Evolutionary conservation across 2,888 invertebrate genomes (phyloP).

Genomic region (Coronaproctus castanopsis): DNA sequence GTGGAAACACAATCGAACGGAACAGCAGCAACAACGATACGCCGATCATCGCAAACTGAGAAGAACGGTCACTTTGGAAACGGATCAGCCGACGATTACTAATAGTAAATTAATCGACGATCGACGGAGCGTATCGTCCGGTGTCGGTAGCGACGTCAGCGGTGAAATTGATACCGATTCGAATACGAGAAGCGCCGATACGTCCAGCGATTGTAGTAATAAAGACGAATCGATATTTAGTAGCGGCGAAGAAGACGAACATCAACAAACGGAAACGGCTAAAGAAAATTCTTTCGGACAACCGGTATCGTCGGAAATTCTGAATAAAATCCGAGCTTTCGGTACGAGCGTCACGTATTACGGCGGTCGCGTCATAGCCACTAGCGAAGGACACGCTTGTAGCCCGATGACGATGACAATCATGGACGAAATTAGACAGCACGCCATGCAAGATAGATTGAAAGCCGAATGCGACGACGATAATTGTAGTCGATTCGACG

Average conservation of each 20-base stretch:
- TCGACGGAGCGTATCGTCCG: conserved; percentile 23
- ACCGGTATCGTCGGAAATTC: conserved; percentile 39
- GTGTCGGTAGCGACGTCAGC: conserved; percentile 24
- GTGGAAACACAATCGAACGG: not conserved
- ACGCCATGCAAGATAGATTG: conserved; percentile 10
- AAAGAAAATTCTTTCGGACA: conserved; percentile 21
- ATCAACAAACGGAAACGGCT: conserved; percentile 17
- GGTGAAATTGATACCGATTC: conserved; percentile 20
- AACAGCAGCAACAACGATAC: conserved; percentile 11
- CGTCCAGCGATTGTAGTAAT: conserved; percentile 25
- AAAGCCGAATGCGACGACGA: not conserved
- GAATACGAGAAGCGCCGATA: conserved; percentile 12
- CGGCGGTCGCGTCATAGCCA: conserved; percentile 54
- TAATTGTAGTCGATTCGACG: conserved; percentile 2
- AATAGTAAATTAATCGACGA: conserved; percentile 21
- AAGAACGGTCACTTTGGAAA: conserved; percentile 11
- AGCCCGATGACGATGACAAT: conserved; percentile 51
- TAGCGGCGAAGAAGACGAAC: conserved; percentile 24
- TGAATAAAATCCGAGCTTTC: conserved; percentile 68
- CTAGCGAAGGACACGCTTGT: conserved; percentile 37
- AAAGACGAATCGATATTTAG: conserved; percentile 17
- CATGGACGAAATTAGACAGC: conserved; percentile 44
- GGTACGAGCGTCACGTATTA: conserved; percentile 80
- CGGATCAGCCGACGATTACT: conserved; percentile 6
- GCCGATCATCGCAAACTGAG: conserved; percentile 10